These are phyloP conservation scores for Steinernema carpocapsae DNA, from an alignment of 2,888 invertebrate species.

Conservation along the genomic window DNA sequence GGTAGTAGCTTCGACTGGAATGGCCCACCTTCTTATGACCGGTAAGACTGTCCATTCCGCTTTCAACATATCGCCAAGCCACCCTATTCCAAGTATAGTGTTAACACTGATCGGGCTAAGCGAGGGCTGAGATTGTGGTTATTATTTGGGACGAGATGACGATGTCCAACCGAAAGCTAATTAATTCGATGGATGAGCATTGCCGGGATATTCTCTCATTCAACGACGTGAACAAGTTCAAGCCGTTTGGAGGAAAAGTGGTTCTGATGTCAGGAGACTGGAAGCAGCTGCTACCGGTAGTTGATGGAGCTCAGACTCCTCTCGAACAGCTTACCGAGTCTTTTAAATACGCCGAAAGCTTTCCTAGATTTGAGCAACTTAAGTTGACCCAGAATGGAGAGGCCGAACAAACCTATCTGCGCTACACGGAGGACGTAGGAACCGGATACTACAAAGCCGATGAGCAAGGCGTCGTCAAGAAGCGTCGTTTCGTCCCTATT, in stretches of 20 bases:
- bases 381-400: neutral
- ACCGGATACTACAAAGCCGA: neutral
- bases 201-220: neutral
- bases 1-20: neutral
- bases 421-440: neutral
- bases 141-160: neutral
- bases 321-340: neutral
- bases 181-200: neutral
- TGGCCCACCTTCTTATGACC: neutral
- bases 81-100: neutral
- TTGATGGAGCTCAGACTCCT: neutral
- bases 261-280: constrained; percentile 31
- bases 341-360: neutral
- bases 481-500: neutral
- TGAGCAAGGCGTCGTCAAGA: neutral
- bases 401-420: neutral
- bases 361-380: neutral
- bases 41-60: constrained; percentile 1
- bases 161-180: neutral
- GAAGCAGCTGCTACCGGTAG: constrained; percentile 31
- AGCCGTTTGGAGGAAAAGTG: constrained; percentile 29
- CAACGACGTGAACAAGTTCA: neutral
- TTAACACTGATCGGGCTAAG: neutral
- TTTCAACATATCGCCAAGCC: neutral
- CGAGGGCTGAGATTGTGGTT: neutral